Evolutionary conservation across 2,797 vertebrate species (phyloP).

Genomic region (Anguilla pacifica): DNA sequence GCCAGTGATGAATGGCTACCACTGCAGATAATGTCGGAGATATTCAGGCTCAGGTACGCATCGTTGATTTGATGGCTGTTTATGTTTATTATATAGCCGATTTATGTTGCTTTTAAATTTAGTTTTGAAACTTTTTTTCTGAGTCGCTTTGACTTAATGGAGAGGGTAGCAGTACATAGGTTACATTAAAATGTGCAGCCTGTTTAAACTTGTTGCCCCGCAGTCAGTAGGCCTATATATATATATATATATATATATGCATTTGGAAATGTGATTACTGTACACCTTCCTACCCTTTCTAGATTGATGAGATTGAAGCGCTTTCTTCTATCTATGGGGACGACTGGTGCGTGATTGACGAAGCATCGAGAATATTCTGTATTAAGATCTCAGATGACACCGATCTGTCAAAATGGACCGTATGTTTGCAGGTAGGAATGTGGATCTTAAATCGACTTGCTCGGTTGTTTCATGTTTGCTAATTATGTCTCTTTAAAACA

Average conservation of each 20-base stretch:
- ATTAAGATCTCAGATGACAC: conserved; percentile 83
- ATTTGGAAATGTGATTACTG: background rate
- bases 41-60: conserved; percentile 73
- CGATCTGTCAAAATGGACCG: conserved; percentile 79
- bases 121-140: background rate
- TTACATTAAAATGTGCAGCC: background rate
- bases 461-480: conserved; percentile 12
- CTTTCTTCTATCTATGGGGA: conserved; percentile 94
- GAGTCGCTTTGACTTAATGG: background rate
- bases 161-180: background rate
- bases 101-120: background rate
- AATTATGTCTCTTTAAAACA: conserved; percentile 46
- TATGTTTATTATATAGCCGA: background rate
- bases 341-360: conserved; percentile 94
- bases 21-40: conserved; percentile 58
- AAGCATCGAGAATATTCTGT: conserved; percentile 89
- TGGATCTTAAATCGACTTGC: background rate
- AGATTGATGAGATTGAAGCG: conserved; percentile 95
- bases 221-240: background rate
- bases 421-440: conserved; percentile 85
- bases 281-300: background rate
- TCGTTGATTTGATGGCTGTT: background rate
- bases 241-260: no score
- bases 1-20: conserved; percentile 44
- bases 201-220: background rate